phyloP scores from a whole-genome alignment of 2,113 vertebrate genomes.

The Cebus imitator region DNA sequence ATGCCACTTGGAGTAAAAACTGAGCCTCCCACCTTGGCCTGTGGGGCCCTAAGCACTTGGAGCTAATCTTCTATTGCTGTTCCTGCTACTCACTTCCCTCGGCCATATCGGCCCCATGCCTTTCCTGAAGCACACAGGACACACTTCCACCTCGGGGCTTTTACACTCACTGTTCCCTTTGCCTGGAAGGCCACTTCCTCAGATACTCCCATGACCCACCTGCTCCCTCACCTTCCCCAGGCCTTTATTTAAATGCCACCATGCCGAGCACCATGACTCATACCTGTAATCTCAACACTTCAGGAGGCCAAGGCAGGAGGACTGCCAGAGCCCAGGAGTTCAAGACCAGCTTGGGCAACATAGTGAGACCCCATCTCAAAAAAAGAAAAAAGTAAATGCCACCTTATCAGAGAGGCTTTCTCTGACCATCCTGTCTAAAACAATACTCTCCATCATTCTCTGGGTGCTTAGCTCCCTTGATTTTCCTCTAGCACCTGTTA shows the following conservation, averaged over 20 bases:
- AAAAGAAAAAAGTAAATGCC: not conserved
- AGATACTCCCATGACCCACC: not conserved
- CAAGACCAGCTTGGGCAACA: too few relatives aligned
- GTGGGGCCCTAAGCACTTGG: not conserved
- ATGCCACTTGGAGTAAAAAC: not conserved
- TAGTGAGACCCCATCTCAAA: too few relatives aligned
- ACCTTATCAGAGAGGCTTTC: not conserved
- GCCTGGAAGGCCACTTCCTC: not conserved
- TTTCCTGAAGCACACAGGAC: not conserved
- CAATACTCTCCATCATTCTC: not conserved
- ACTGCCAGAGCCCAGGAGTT: too few relatives aligned
- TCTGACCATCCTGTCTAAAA: not conserved
- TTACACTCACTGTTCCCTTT: not conserved
- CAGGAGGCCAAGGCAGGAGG: too few relatives aligned
- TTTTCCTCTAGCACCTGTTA: not conserved
- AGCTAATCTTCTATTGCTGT: not conserved
- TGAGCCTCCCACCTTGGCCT: not conserved
- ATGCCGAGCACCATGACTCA: too few relatives aligned
- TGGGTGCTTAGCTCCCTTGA: not conserved
- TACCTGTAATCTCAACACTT: too few relatives aligned
- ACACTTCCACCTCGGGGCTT: not conserved
- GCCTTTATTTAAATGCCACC: not conserved
- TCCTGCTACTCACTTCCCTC: not conserved
- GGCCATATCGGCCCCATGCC: not conserved
- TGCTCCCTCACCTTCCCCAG: not conserved